Percentiles rank a stretch among this genome's conserved stretches.
Conservation (phyloP, 2,888 invertebrate genomes). For the Uloborus plumipes region DNA sequence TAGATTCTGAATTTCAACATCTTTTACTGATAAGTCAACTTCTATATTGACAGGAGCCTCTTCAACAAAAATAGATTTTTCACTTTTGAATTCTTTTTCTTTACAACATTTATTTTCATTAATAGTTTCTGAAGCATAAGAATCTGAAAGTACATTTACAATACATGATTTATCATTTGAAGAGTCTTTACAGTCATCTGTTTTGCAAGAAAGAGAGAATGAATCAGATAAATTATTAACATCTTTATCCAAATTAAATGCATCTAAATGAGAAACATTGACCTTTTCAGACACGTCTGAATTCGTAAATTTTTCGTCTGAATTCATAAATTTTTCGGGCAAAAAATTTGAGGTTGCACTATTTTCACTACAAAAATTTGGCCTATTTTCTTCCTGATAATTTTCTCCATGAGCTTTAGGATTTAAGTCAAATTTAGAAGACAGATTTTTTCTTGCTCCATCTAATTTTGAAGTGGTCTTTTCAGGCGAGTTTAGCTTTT, state of each 20-base stretch:
- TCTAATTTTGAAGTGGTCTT: neutral
- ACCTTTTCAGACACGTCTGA: neutral
- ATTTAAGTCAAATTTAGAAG: conserved; percentile 26
- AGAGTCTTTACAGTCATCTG: too few relatives aligned
- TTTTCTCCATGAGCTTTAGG: neutral
- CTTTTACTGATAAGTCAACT: too few relatives aligned
- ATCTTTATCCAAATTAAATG: neutral
- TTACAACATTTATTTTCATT: too few relatives aligned
- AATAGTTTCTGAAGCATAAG: too few relatives aligned
- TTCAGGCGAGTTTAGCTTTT: neutral
- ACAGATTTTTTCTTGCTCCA: neutral
- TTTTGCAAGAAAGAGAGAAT: too few relatives aligned
- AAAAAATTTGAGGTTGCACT: neutral
- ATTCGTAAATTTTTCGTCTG: neutral
- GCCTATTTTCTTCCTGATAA: neutral
- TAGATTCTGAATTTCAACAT: conserved; percentile 21
- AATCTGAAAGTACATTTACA: too few relatives aligned
- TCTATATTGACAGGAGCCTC: too few relatives aligned
- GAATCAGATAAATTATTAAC: neutral
- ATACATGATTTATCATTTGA: too few relatives aligned
- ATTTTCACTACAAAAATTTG: neutral
- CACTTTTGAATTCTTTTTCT: too few relatives aligned
- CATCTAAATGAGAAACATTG: neutral
- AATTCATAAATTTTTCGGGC: neutral
- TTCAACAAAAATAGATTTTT: too few relatives aligned